These are phyloP conservation scores for Rhinoderma darwinii DNA, from an alignment of 2,113 vertebrate genomes.

Conservation along the genomic window DNA sequence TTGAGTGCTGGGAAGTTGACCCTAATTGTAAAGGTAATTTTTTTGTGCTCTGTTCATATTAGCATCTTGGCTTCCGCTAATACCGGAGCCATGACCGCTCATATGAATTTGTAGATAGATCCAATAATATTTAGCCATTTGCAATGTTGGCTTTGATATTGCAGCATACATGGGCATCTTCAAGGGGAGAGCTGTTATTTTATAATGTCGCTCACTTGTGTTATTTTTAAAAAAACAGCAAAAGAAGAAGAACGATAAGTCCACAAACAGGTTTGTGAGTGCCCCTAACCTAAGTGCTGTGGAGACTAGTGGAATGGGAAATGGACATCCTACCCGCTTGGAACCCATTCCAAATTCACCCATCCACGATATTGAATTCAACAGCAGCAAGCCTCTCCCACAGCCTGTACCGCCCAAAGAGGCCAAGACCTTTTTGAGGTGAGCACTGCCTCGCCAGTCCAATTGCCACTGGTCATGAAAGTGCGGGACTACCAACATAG, in stretches of 20 bases:
- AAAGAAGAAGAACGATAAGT: constrained; percentile 99
- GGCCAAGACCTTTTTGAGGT: constrained; percentile 98
- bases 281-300: constrained; percentile 93
- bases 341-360: constrained; percentile 97
- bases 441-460: constrained; percentile 83
- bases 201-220: constrained; percentile 67
- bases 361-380: constrained; percentile 94
- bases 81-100: no score
- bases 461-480: constrained; percentile 62
- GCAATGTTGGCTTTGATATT: not conserved
- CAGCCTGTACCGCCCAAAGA: constrained; percentile 94
- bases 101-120: no score
- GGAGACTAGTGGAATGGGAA: constrained; percentile 90
- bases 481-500: constrained; percentile 65
- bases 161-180: not conserved
- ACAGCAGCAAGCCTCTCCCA: constrained; percentile 97
- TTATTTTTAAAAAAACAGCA: constrained; percentile 91
- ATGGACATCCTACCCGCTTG: constrained; percentile 89
- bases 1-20: no score
- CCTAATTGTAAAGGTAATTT: no score
- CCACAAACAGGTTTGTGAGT: constrained; percentile 96
- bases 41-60: no score
- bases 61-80: no score
- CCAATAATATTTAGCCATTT: not conserved
- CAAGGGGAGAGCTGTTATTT: not conserved